phyloP scores from a whole-genome alignment of 2,888 invertebrate species.

The Acleris emargana region DNA sequence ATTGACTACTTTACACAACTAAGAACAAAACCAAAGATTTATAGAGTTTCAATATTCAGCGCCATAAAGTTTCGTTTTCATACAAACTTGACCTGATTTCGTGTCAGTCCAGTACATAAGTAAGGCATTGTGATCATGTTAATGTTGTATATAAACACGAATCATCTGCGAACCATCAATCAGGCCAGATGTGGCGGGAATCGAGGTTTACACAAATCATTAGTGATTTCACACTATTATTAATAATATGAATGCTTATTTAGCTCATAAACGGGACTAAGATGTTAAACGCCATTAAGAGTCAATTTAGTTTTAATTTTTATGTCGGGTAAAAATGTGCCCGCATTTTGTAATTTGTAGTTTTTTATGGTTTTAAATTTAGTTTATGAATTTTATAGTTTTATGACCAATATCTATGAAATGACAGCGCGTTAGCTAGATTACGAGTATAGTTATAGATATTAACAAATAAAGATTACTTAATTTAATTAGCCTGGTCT shows the following conservation, averaged over 20 bases:
- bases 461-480: no score
- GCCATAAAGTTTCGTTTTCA: no score
- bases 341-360: slow-evolving; percentile 32
- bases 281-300: slow-evolving; percentile 21
- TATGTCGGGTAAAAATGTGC: slow-evolving; percentile 13
- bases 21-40: no score
- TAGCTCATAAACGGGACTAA: slow-evolving; percentile 13
- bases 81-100: no score
- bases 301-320: slow-evolving; percentile 30
- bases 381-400: slow-evolving; percentile 44
- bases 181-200: slow-evolving; percentile 26
- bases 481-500: slow-evolving; percentile 36
- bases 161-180: slow-evolving; percentile 33
- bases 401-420: no score
- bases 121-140: background rate
- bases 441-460: no score
- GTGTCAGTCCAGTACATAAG: background rate
- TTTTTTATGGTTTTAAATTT: slow-evolving; percentile 19
- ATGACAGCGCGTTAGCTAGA: no score
- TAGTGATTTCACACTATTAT: slow-evolving; percentile 6
- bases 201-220: slow-evolving; percentile 21
- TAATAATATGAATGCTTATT: slow-evolving; percentile 20
- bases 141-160: slow-evolving; percentile 20
- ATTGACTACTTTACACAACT: no score
- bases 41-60: no score